Percentiles rank a stretch among this genome's conserved stretches.
Evolutionary conservation across 2,888 invertebrate species (phyloP).

Genomic region (Cantharis flavilabris): DNA sequence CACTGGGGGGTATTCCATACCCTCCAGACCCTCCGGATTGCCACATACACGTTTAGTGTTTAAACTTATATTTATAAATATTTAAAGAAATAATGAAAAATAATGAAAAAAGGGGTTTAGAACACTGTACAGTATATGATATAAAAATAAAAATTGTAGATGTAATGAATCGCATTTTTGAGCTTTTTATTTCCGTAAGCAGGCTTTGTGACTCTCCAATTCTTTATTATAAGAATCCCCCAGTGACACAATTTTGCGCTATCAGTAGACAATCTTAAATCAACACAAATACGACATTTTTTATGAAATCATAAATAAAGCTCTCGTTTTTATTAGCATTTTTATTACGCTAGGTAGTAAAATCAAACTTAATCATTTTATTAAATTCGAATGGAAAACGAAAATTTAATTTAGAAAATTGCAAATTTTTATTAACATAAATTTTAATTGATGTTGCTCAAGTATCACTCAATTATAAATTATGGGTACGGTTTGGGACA

Average conservation of each 20-base stretch:
- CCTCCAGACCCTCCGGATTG: no score
- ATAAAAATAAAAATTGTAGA: neutral
- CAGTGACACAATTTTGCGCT: neutral
- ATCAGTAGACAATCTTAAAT: neutral
- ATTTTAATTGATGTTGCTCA: constrained; percentile 2
- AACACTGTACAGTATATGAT: neutral
- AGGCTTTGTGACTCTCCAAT: neutral
- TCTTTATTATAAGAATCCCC: neutral
- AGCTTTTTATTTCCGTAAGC: neutral
- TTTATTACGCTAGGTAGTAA: neutral
- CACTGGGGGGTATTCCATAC: no score
- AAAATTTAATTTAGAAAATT: neutral
- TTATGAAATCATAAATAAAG: neutral
- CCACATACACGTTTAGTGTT: no score
- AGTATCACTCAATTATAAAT: constrained; percentile 14
- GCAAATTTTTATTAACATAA: neutral
- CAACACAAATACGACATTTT: neutral
- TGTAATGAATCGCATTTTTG: neutral
- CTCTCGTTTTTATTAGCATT: neutral
- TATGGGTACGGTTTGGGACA: constrained; percentile 12
- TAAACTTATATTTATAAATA: no score
- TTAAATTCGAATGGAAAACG: neutral
- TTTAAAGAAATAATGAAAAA: no score
- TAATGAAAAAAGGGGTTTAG: no score
- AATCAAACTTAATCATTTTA: neutral